phyloP scores from a whole-genome alignment of 92 coral and sea anemone species.

The Anthopleura xanthogrammica region DNA sequence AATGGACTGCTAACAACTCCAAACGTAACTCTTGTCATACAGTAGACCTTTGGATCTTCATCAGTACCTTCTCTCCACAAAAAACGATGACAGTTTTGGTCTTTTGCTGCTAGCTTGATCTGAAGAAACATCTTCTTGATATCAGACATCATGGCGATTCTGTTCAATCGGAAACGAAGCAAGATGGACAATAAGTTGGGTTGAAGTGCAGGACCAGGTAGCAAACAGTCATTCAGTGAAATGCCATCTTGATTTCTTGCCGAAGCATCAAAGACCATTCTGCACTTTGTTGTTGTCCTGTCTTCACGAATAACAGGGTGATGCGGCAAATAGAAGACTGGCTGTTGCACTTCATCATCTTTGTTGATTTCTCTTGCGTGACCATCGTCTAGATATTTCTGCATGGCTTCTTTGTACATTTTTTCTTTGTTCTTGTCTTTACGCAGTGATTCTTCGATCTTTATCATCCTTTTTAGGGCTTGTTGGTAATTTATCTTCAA shows the following conservation, averaged over 20 bases:
- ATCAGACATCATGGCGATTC: conserved; percentile 15
- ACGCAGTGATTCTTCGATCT: conserved; percentile 1
- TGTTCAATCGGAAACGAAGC: conserved; percentile 25
- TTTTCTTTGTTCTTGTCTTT: conserved; percentile 4
- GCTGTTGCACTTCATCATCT: background rate
- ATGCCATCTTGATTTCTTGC: conserved; percentile 4
- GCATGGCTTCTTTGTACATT: conserved; percentile 32
- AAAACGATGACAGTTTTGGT: conserved; percentile 28
- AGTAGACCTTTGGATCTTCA: conserved; percentile 9
- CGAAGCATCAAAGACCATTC: conserved; percentile 27
- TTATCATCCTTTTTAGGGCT: conserved; percentile 9
- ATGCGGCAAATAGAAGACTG: conserved; percentile 25
- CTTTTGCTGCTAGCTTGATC: conserved; percentile 4
- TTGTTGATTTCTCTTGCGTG: conserved; percentile 16
- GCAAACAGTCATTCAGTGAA: conserved; percentile 36
- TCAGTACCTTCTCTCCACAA: conserved; percentile 1
- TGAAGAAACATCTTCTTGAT: conserved; percentile 25
- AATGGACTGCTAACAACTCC: conserved; percentile 26
- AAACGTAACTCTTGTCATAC: conserved; percentile 35
- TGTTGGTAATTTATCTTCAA: conserved; percentile 21
- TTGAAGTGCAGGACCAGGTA: conserved; percentile 39
- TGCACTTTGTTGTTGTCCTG: conserved; percentile 27
- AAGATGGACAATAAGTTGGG: conserved; percentile 32
- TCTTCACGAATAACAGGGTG: conserved; percentile 28
- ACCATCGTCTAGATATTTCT: conserved; percentile 21